Base-by-base conservation (phyloP, 2,888 invertebrate genomes). In the Yponomeuta sedellus region DNA sequence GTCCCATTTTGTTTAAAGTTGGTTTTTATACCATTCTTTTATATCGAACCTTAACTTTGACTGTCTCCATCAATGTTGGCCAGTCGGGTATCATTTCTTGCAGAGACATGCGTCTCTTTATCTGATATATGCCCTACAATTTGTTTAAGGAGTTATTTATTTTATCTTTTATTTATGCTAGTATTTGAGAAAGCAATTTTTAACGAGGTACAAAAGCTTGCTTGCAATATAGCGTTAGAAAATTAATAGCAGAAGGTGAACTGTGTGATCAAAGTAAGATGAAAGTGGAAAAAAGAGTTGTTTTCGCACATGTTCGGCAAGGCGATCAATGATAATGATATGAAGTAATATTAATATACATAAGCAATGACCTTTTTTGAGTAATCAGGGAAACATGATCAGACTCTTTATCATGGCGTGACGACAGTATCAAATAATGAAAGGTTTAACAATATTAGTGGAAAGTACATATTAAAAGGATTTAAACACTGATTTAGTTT, bases 81-180 rank as follows among this genome's bases (percentile, higher is more conserved):
- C 95, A 96, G 92, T 96, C 96, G 78, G 94, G 94, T 86, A 96
- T 94, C 82, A 95, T 86, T 91, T 94, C 94, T 81, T 92, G 92
- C 74, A 94, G 92, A 88, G 94, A 93, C 90, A 93, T 93, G 77
- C 94, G 93, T 91, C 94, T 93, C 88, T 92, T 92, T 87, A 93
- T 94, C 81, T 93, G 92, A 93, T 93, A 94, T 84, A 94, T 88
- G 81, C 92, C 94, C 94, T 94, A 93, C 86, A 93, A 92, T 89
- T 86, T 86, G 83, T 77, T 86, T 39, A 40, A 63, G 2, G n/a
- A 28, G 16, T 61, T 61, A 61, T 61, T 25, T 28, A 61, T n/a
- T 22, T 34, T 52, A 52, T 61, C 28, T n/a, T 61, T 61, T 61
- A 34, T 61, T 61, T 61, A 61, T 34, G 44, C 28, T 25, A 61